Conservation (phyloP, 2,113 vertebrate species). For the Lampris megalopsis region DNA sequence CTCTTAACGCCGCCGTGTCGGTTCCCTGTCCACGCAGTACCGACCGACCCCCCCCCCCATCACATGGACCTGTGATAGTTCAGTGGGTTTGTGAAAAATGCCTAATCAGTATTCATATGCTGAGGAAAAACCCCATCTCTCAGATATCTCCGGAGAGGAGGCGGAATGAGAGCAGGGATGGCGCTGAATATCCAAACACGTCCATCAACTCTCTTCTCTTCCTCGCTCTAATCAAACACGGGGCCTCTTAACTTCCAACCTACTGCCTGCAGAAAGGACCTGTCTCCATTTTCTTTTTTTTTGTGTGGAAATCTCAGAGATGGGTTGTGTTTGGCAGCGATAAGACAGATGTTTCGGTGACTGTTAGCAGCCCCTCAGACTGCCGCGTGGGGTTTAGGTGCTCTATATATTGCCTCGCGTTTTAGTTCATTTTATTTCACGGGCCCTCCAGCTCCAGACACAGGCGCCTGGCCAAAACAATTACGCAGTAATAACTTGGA, state of each 20-base stretch:
- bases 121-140: conserved; percentile 63
- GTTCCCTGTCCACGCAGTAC: conserved; percentile 32
- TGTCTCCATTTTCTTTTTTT: conserved; percentile 55
- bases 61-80: conserved; percentile 55
- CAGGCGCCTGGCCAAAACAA: conserved; percentile 73
- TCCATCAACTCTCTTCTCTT: conserved; percentile 62
- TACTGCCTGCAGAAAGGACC: conserved; percentile 58
- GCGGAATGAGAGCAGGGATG: conserved; percentile 69
- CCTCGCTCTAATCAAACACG: conserved; percentile 74
- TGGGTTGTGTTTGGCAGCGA: conserved; percentile 76
- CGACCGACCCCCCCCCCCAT: conserved; percentile 40
- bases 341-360: conserved; percentile 78
- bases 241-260: conserved; percentile 69
- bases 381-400: conserved; percentile 54
- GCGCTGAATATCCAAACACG: conserved; percentile 70
- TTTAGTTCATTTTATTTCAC: conserved; percentile 73
- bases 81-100: conserved; percentile 69
- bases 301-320: conserved; percentile 61
- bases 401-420: conserved; percentile 60
- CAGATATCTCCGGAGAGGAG: conserved; percentile 70
- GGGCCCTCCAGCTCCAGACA: conserved; percentile 61
- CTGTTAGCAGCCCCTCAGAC: conserved; percentile 65
- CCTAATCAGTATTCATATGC: conserved; percentile 81
- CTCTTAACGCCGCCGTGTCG: conserved; percentile 35
- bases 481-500: conserved; percentile 78